Conservation (phyloP, 1,140 invertebrate species). For the Theocolax elegans region DNA sequence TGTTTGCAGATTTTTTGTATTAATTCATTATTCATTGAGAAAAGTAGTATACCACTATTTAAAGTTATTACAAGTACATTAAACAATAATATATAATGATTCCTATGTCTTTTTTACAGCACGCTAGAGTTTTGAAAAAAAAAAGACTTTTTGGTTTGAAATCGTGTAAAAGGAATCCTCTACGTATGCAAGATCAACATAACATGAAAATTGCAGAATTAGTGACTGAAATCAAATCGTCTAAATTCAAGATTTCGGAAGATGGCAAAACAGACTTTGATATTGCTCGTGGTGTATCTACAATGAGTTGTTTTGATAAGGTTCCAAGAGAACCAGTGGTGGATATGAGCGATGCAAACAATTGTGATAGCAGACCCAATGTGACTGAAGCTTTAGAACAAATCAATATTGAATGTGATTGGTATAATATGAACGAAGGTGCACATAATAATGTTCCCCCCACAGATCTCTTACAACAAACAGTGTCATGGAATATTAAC, state of each 20-base stretch:
- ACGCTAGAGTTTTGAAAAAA: too few species aligned
- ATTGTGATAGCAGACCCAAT: slow-evolving; percentile 39
- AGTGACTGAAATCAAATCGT: slow-evolving; percentile 42
- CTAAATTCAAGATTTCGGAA: slow-evolving; percentile 45
- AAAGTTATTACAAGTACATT: too few species aligned
- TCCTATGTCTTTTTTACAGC: too few species aligned
- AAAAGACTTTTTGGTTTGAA: too few species aligned
- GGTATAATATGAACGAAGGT: slow-evolving; percentile 11
- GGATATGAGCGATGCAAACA: slow-evolving; percentile 36
- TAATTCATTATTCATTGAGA: too few species aligned
- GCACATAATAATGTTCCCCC: background rate
- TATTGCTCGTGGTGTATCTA: slow-evolving; percentile 39
- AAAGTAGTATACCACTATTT: too few species aligned
- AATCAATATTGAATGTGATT: slow-evolving; percentile 38
- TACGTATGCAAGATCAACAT: too few species aligned
- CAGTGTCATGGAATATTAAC: slow-evolving; percentile 18
- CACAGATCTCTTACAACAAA: slow-evolving; percentile 13
- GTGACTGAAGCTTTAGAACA: slow-evolving; percentile 43
- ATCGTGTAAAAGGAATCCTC: too few species aligned
- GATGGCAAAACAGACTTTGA: slow-evolving; percentile 43
- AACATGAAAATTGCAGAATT: slow-evolving; percentile 10
- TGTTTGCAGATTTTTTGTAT: too few species aligned
- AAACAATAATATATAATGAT: too few species aligned
- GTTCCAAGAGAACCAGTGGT: slow-evolving; percentile 27
- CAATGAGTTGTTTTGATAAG: slow-evolving; percentile 43